phyloP scores from a whole-genome alignment of 2,113 vertebrate species.

The Plecotus auritus region DNA sequence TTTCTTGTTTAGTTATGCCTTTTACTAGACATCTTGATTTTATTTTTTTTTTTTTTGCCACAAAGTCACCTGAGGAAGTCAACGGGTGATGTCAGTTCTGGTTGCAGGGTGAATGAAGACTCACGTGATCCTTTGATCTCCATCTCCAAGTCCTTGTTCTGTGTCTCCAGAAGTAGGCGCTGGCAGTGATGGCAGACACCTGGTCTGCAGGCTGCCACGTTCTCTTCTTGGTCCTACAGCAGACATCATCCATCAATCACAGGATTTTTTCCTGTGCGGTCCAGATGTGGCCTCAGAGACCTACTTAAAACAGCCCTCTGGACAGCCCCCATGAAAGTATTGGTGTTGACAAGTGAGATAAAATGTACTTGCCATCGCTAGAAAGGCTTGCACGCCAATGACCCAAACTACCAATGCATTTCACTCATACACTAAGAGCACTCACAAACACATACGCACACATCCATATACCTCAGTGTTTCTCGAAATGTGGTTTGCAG shows the following conservation, averaged over 20 bases:
- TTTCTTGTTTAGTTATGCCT: neutral
- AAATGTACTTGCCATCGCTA: constrained; percentile 60
- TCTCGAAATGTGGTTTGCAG: constrained; percentile 53
- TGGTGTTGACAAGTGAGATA: constrained; percentile 70
- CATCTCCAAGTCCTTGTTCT: constrained; percentile 13
- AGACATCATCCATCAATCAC: constrained; percentile 71
- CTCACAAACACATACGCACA: neutral
- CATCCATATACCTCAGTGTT: neutral
- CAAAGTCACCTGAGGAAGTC: constrained; percentile 64
- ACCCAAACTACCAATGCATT: constrained; percentile 24
- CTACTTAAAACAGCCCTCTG: constrained; percentile 59
- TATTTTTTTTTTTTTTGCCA: constrained; percentile 60
- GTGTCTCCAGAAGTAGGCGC: constrained; percentile 30
- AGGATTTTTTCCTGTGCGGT: constrained; percentile 52
- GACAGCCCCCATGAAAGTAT: constrained; percentile 29
- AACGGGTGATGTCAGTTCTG: neutral
- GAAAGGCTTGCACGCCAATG: constrained; percentile 23
- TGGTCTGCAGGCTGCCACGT: constrained; percentile 63
- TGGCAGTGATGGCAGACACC: constrained; percentile 57
- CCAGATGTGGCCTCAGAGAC: constrained; percentile 73
- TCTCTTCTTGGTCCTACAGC: constrained; percentile 20
- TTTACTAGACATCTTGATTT: constrained; percentile 62
- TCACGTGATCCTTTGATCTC: constrained; percentile 68
- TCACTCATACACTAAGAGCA: neutral
- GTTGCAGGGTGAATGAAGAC: constrained; percentile 41